These are phyloP conservation scores for Sarcophaga variegata DNA, from an alignment of 2,888 invertebrate species.

Conservation along the genomic window DNA sequence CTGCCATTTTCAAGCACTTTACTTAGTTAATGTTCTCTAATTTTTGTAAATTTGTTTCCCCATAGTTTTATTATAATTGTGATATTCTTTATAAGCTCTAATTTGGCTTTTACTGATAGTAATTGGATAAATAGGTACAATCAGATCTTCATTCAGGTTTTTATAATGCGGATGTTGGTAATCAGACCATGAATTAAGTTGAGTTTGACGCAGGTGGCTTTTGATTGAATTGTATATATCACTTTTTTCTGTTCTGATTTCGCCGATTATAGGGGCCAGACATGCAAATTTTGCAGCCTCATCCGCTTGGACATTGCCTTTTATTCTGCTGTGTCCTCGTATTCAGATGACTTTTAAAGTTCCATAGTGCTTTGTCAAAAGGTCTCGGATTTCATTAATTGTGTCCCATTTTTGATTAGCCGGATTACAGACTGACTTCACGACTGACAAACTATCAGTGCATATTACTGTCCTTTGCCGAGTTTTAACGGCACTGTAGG, in stretches of 20 bases:
- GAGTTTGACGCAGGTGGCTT: neutral
- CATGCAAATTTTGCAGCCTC: no score
- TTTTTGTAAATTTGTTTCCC: no score
- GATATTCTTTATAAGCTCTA: neutral
- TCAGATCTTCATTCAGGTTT: neutral
- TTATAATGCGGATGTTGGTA: no score
- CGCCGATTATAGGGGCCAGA: conserved; percentile 1
- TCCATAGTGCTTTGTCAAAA: no score
- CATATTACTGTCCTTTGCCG: neutral
- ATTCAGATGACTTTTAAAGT: no score
- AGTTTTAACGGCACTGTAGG: no score
- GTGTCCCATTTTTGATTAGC: neutral
- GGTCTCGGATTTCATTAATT: no score
- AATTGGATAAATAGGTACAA: conserved; percentile 18
- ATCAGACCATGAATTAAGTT: no score
- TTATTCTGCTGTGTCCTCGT: conserved; percentile 8
- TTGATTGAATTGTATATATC: conserved; percentile 14
- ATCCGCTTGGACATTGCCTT: neutral
- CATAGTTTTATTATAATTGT: no score
- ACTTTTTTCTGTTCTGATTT: neutral
- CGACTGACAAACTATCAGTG: conserved; percentile 18
- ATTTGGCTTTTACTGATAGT: conserved; percentile 12
- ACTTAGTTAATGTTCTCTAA: no score
- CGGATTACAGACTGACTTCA: conserved; percentile 20
- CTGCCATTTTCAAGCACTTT: no score